Conservation (phyloP, 23 tunicate species). For the Oikopleura dioica region DNA sequence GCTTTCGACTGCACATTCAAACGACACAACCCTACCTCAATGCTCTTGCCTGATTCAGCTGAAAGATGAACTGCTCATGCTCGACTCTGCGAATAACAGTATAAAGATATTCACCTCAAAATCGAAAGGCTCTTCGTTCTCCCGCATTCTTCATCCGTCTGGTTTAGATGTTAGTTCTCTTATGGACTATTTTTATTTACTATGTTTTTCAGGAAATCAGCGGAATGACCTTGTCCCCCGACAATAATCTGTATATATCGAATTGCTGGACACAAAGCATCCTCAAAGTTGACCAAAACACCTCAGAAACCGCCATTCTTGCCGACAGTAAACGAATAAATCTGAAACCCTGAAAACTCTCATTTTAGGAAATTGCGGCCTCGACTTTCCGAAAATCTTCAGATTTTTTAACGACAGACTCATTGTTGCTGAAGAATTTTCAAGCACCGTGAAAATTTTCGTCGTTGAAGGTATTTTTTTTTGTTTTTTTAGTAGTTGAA, state of each 20-base stretch:
- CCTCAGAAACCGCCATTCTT: neutral
- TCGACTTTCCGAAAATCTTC: neutral
- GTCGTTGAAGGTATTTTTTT: constrained; percentile 8
- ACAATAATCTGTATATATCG: neutral
- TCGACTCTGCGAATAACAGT: neutral
- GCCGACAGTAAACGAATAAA: neutral
- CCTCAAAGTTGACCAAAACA: neutral
- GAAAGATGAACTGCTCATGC: neutral
- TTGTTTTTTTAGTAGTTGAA: neutral
- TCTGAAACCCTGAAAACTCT: no score
- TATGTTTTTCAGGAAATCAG: neutral
- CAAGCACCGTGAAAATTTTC: neutral
- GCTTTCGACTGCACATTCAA: neutral
- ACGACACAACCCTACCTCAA: neutral
- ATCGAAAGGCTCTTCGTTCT: neutral
- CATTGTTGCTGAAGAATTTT: constrained; percentile 4
- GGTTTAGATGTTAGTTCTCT: neutral
- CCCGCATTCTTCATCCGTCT: neutral
- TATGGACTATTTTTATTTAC: no score
- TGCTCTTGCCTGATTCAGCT: neutral
- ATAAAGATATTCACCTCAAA: neutral
- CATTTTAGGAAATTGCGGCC: neutral
- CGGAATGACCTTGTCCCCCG: neutral
- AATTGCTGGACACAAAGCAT: neutral
- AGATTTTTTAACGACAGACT: neutral